phyloP scores from a whole-genome alignment of 2,797 vertebrate genomes.

The Ammospiza maritima region DNA sequence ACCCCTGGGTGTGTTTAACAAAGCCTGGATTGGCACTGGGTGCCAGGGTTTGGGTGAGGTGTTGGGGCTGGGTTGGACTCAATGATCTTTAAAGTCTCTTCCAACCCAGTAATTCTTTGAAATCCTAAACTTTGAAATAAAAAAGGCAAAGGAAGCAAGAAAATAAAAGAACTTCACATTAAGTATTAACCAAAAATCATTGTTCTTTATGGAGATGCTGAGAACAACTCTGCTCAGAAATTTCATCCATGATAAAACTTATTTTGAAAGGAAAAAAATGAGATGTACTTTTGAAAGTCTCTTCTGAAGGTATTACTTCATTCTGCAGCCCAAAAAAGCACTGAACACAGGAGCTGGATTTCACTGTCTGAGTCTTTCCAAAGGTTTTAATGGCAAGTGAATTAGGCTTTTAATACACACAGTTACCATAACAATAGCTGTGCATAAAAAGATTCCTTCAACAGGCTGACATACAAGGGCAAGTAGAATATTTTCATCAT shows the following conservation, averaged over 20 bases:
- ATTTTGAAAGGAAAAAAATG: neutral
- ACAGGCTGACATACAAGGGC: neutral
- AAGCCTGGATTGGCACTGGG: neutral
- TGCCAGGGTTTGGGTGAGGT: neutral
- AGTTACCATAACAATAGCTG: conserved; percentile 64
- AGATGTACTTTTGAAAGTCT: neutral
- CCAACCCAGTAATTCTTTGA: neutral
- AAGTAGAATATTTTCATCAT: neutral
- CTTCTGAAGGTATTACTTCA: neutral
- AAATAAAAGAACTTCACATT: neutral
- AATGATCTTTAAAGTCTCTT: neutral
- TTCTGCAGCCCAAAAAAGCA: neutral
- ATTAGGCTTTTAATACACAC: conserved; percentile 57
- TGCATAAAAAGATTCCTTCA: conserved; percentile 32
- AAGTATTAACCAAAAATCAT: neutral
- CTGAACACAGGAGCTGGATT: neutral
- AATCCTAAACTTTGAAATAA: neutral
- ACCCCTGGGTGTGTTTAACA: neutral
- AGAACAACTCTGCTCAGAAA: neutral
- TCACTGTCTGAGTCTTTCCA: neutral
- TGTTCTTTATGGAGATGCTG: neutral
- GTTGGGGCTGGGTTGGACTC: neutral
- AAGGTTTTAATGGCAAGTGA: conserved; percentile 26
- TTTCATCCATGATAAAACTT: neutral
- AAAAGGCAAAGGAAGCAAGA: neutral